Base-by-base conservation (phyloP, 2,797 vertebrate species). In the Jordanella pulchra region DNA sequence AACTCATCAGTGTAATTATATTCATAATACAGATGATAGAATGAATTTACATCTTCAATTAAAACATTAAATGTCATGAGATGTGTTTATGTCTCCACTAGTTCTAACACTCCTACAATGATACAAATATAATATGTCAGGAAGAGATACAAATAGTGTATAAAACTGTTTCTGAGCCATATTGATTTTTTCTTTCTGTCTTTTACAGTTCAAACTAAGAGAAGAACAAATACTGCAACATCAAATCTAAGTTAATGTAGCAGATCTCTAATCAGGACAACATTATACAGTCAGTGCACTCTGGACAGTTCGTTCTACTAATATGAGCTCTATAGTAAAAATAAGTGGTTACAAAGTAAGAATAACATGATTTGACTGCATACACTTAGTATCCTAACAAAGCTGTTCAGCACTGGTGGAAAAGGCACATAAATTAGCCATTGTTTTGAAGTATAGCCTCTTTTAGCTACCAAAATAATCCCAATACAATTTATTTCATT, bases 151-250 rank as follows among this genome's bases (percentile, higher is more conserved):
- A 39, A 21, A 45, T 53, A 54, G 64, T 81, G 78, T 30, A 67
- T 35, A 56, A 23, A 51, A 44, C 7, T 47, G 25, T 51, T 61
- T 67, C 54, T 12, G 27, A 75, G 42, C 80, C 28, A 67, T 44
- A 67, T 80, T 73, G 73, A 70, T 81, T 77, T 76, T 64, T 48
- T 28, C 65, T 48, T 27, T 35, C n/a, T 77, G 64, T 65, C 17
- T 48, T 27, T 39, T 35, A 30, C 60, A 48, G 48, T 63, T 69
- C 27, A 61, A 66, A 61, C 54, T 23, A 61, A 12, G 64, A 53
- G 25, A 58, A 69, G 71, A 80, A 27, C 32, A 75, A 71, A 72
- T 27, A 23, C 61, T 47, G 45, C 23, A 78, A 6, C 61, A 27
- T 45, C 14, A 25, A 17, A 45, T 15, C 13, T 27, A 14, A 25